Evolutionary conservation across 2,888 invertebrate genomes (phyloP).

Genomic region (Ichneumoninae sp.): DNA sequence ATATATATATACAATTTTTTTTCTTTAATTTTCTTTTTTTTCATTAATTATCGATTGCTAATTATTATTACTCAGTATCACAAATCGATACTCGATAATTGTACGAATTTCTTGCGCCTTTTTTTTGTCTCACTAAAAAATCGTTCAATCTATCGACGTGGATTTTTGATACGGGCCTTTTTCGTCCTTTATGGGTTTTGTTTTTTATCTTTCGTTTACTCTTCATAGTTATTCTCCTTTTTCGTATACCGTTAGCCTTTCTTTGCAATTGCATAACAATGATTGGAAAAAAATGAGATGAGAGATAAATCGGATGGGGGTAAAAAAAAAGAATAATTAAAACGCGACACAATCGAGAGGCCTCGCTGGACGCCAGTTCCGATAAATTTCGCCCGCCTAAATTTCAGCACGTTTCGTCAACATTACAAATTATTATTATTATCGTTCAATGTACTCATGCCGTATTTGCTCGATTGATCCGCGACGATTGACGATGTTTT

Average conservation of each 20-base stretch:
- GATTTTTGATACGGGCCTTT: constrained; percentile 37
- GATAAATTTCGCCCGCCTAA: constrained; percentile 33
- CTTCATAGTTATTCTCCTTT: constrained; percentile 58
- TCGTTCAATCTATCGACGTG: background rate
- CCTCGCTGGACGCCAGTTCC: constrained; percentile 9
- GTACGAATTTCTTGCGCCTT: constrained; percentile 44
- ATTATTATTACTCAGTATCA: constrained; percentile 62
- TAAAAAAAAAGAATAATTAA: constrained; percentile 12
- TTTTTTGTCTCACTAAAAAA: background rate
- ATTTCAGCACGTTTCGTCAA: constrained; percentile 24
- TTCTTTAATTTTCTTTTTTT: constrained; percentile 31
- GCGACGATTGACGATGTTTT: constrained; percentile 8
- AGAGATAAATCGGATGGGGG: background rate
- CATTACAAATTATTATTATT: constrained; percentile 8
- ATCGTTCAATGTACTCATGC: constrained; percentile 4
- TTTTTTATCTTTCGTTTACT: constrained; percentile 15
- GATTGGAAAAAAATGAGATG: constrained; percentile 22
- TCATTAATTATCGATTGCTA: constrained; percentile 47
- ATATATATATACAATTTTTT: constrained; percentile 40
- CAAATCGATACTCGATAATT: constrained; percentile 47
- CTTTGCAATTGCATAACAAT: constrained; percentile 63
- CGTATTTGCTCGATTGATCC: constrained; percentile 17
- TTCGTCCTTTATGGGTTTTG: constrained; percentile 26
- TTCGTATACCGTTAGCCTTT: constrained; percentile 61
- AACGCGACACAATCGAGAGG: constrained; percentile 20